These are phyloP conservation scores for Pinctada fucata DNA, from an alignment of 2,888 invertebrate genomes.

Conservation along the genomic window DNA sequence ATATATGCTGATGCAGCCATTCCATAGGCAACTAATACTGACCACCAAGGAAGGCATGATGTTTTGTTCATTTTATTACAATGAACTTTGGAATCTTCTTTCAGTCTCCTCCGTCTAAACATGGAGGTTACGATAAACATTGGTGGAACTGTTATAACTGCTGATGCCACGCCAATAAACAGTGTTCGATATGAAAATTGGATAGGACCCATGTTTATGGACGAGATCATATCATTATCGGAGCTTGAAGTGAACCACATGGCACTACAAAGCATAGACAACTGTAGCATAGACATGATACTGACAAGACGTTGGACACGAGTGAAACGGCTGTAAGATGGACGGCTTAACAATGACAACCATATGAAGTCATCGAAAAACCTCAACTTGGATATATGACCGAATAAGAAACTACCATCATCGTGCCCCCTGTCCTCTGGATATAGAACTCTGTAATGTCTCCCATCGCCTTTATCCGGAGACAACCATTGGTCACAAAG, in stretches of 20 bases:
- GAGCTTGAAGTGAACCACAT: constrained; percentile 28
- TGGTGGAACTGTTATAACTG: constrained; percentile 17
- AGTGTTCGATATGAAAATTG: constrained; percentile 22
- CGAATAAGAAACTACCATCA: constrained; percentile 39
- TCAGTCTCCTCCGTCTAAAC: constrained; percentile 26
- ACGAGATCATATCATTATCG: background rate
- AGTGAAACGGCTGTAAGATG: constrained; percentile 28
- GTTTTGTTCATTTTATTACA: background rate
- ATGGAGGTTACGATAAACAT: constrained; percentile 12
- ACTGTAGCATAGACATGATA: constrained; percentile 9
- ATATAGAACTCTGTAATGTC: constrained; percentile 42
- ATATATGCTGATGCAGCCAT: background rate
- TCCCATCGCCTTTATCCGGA: constrained; percentile 41
- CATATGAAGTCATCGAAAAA: constrained; percentile 52
- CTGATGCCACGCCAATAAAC: constrained; percentile 26
- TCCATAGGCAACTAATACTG: constrained; percentile 29
- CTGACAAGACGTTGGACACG: constrained; percentile 27
- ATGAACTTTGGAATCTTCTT: background rate
- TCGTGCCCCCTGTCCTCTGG: constrained; percentile 25
- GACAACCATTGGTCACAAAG: constrained; percentile 41
- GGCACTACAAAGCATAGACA: constrained; percentile 30
- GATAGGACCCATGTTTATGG: constrained; percentile 22
- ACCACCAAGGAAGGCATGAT: constrained; percentile 33
- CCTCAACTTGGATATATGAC: constrained; percentile 41
- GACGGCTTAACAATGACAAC: constrained; percentile 30